phyloP scores from a whole-genome alignment of 2,113 vertebrate species.

The Odocoileus hemionus region DNA sequence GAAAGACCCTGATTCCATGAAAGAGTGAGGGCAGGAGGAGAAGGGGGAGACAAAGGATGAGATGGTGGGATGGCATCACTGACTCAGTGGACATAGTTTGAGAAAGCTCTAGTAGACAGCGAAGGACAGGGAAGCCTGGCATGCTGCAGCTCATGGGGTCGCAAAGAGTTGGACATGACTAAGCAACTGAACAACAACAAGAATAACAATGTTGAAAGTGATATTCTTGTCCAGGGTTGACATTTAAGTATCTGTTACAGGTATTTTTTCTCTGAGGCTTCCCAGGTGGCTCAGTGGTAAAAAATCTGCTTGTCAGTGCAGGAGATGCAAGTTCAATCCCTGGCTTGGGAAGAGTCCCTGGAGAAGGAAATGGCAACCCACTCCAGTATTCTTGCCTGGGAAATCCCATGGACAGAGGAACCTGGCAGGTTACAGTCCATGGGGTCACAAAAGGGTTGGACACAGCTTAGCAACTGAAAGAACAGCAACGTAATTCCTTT shows the following conservation, averaged over 20 bases:
- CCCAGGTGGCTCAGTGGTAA: not conserved
- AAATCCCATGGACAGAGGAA: not conserved
- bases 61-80: not conserved
- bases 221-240: not conserved
- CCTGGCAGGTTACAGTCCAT: not conserved
- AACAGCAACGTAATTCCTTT: not conserved
- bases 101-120: not conserved
- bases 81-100: not conserved
- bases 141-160: not conserved
- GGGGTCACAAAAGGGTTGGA: not conserved
- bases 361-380: not conserved
- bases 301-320: not conserved
- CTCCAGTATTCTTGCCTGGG: not conserved
- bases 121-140: not conserved
- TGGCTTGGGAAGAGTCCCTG: not conserved
- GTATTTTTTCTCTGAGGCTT: not conserved
- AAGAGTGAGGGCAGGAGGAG: not conserved
- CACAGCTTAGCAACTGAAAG: not conserved
- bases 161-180: not conserved
- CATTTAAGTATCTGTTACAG: not conserved
- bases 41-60: not conserved
- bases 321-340: not conserved
- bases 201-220: not conserved
- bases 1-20: accelerated
- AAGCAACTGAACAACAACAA: not conserved